Conservation (phyloP, 2,888 invertebrate genomes). For the Chalcis sispes region DNA sequence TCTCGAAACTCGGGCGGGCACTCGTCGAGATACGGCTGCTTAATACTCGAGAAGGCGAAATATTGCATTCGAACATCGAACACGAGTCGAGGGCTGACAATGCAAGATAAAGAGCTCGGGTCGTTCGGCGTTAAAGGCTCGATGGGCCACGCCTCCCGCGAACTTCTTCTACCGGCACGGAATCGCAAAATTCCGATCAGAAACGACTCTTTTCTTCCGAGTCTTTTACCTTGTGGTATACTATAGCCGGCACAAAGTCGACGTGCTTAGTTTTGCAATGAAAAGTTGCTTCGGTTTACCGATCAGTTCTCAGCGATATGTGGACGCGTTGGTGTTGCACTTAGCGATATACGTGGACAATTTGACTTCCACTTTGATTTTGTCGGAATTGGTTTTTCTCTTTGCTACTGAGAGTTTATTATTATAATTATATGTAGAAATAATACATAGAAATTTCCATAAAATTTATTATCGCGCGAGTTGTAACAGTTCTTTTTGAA, state of each 20-base stretch:
- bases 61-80: not conserved
- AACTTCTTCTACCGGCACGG: conserved; percentile 15
- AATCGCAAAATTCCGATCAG: conserved; percentile 45
- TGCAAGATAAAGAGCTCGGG: conserved; percentile 30
- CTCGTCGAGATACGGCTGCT: conserved; percentile 15
- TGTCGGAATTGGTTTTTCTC: too few relatives aligned
- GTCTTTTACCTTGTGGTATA: not conserved
- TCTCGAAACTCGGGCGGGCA: too few relatives aligned
- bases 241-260: not conserved
- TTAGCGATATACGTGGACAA: too few relatives aligned
- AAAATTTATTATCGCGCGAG: too few relatives aligned
- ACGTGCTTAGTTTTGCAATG: conserved; percentile 12
- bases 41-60: conserved; percentile 4
- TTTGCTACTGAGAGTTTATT: too few relatives aligned
- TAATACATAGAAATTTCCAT: too few relatives aligned
- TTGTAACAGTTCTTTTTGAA: too few relatives aligned
- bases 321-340: too few relatives aligned
- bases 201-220: not conserved
- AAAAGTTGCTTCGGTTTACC: not conserved
- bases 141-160: conserved; percentile 32
- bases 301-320: not conserved
- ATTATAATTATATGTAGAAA: too few relatives aligned
- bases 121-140: conserved; percentile 27
- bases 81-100: conserved; percentile 13
- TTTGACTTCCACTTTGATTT: too few relatives aligned